Evolutionary conservation across 1,140 invertebrate genomes (phyloP), one percentile per base, ranked within the genome.

Genomic region (Eulimnadia texana): DNA sequence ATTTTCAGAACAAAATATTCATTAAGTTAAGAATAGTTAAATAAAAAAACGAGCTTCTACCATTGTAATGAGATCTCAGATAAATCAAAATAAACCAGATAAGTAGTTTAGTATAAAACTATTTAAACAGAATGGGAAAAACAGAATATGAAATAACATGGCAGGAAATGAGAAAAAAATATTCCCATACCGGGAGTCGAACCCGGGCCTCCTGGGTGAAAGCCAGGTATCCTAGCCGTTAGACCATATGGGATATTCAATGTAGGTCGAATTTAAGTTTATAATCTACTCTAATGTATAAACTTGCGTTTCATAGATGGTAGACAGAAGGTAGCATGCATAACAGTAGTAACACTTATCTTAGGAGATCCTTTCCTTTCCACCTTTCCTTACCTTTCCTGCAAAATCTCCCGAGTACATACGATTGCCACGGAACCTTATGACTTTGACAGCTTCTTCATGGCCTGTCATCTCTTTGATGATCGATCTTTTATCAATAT

Each of bases 341-440:
- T n/a, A n/a, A n/a, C n/a, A n/a, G n/a, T n/a, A n/a, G n/a, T n/a
- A n/a, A n/a, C n/a, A n/a, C n/a, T n/a, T n/a, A n/a, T n/a, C n/a
- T n/a, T n/a, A n/a, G n/a, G n/a, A n/a, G n/a, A n/a, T n/a, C n/a
- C n/a, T n/a, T n/a, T n/a, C n/a, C n/a, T n/a, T n/a, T n/a, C n/a
- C n/a, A n/a, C n/a, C n/a, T n/a, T n/a, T n/a, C n/a, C 28, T 16
- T 57, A 57, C 55, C 28, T 57, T 57, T 27, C 55, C 55, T 16
- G 27, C 27, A 19, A 20, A 19, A 27, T 57, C 55, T 27, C 55
- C 55, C 11, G 55, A 57, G 33, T 19, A 27, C 11, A 57, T 2
- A 9, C 27, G 3, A 20, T 57, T 27, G 25, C 55, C 55, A 3
- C 22, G 22, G 2, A 33, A 23, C 16, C 28, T 9, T 20, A 57